phyloP scores from a whole-genome alignment of 1,140 invertebrate genomes.

The Leptoteleia sp. region DNA sequence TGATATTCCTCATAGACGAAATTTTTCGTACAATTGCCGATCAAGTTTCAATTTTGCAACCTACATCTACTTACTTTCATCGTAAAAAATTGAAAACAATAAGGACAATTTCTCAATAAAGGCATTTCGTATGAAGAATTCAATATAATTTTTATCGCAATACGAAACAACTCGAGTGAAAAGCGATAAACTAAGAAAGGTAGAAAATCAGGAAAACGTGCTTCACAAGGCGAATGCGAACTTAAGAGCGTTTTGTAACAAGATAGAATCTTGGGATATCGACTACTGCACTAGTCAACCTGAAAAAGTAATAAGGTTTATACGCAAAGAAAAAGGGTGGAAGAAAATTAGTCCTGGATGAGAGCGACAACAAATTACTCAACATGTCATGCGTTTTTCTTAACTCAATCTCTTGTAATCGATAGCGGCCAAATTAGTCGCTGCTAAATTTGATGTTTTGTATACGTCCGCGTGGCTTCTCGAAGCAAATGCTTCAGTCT shows the following conservation, averaged over 20 bases:
- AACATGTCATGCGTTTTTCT: constrained; percentile 39
- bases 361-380: constrained; percentile 49
- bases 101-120: constrained; percentile 60
- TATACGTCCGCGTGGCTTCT: background rate
- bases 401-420: constrained; percentile 5
- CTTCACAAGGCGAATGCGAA: constrained; percentile 69
- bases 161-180: constrained; percentile 65
- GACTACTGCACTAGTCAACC: constrained; percentile 62
- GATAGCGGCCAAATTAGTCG: constrained; percentile 13
- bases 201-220: constrained; percentile 61
- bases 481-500: too few species aligned
- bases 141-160: constrained; percentile 66
- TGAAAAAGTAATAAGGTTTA: constrained; percentile 75
- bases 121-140: constrained; percentile 62
- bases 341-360: constrained; percentile 51
- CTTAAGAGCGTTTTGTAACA: constrained; percentile 73
- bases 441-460: background rate
- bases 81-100: constrained; percentile 63
- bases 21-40: constrained; percentile 27
- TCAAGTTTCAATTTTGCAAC: constrained; percentile 41
- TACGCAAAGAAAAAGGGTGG: constrained; percentile 67
- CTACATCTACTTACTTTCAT: constrained; percentile 26
- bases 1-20: constrained; percentile 19
- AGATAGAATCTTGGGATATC: constrained; percentile 71
- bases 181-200: constrained; percentile 66